These are phyloP conservation scores for Paragorgia papillata DNA, from an alignment of 92 coral and sea anemone species.

Conservation along the genomic window DNA sequence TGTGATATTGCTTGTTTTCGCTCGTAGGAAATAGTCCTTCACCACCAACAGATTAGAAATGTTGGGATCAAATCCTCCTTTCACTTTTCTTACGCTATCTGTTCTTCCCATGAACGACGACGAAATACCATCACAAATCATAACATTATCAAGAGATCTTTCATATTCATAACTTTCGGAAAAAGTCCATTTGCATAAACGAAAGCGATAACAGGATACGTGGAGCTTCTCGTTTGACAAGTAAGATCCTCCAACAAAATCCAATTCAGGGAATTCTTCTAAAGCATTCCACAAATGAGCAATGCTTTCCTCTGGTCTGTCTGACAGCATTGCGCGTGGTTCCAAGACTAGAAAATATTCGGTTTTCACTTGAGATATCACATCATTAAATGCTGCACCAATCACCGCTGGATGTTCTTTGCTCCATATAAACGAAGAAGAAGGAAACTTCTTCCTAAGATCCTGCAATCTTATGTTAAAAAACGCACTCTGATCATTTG, in stretches of 20 bases:
- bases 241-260: slow-evolving; percentile 68
- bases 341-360: slow-evolving; percentile 62
- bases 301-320: slow-evolving; percentile 43
- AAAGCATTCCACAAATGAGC: slow-evolving; percentile 56
- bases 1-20: slow-evolving; percentile 23
- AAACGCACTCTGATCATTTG: not conserved
- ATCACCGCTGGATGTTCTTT: not conserved
- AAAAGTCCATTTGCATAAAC: slow-evolving; percentile 63
- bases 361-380: slow-evolving; percentile 41
- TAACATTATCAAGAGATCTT: slow-evolving; percentile 55
- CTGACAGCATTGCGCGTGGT: slow-evolving; percentile 32
- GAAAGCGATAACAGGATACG: slow-evolving; percentile 55
- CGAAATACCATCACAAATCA: slow-evolving; percentile 63
- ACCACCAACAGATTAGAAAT: slow-evolving; percentile 37
- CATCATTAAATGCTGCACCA: slow-evolving; percentile 16
- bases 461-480: not conserved
- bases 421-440: not conserved
- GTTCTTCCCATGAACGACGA: slow-evolving; percentile 54
- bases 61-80: slow-evolving; percentile 40
- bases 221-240: slow-evolving; percentile 15
- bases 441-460: not conserved
- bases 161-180: slow-evolving; percentile 59
- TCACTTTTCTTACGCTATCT: not conserved
- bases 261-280: slow-evolving; percentile 54
- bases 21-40: slow-evolving; percentile 55